Evolutionary conservation across 2,888 invertebrate species (phyloP).

Genomic region (Tenthredo distinguenda): DNA sequence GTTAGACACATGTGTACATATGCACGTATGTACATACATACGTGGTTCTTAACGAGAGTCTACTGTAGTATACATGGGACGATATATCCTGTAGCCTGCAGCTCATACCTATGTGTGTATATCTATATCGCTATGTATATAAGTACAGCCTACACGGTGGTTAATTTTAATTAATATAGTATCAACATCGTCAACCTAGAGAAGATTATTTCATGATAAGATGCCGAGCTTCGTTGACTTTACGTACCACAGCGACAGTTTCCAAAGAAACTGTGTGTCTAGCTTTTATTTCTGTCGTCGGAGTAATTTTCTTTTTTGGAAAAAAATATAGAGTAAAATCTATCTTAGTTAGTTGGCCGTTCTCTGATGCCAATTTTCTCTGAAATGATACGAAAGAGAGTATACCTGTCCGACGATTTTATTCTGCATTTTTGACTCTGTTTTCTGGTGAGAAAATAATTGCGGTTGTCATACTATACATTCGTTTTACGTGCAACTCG

Average conservation of each 20-base stretch:
- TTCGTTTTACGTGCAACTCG: background rate
- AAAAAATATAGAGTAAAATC: background rate
- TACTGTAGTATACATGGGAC: background rate
- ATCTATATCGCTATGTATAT: background rate
- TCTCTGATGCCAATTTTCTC: background rate
- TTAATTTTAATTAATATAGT: constrained; percentile 20
- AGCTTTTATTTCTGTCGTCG: background rate
- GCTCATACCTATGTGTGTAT: background rate
- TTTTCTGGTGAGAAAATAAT: background rate
- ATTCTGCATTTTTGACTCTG: background rate
- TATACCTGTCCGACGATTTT: background rate
- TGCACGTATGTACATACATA: background rate
- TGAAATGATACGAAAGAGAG: background rate
- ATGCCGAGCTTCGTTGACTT: background rate
- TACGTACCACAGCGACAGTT: background rate
- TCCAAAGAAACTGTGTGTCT: background rate
- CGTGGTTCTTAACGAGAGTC: background rate
- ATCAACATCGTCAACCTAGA: background rate
- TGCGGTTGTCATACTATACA: background rate
- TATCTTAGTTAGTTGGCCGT: background rate
- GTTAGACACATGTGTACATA: background rate
- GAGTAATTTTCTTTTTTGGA: background rate
- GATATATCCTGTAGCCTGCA: background rate
- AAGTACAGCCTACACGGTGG: background rate
- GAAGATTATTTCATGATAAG: constrained; percentile 15